A percentile compares a stretch with the other conserved stretches of the same genome.
Evolutionary conservation across 2,888 invertebrate genomes (phyloP).

Genomic region (Magallana nippona): DNA sequence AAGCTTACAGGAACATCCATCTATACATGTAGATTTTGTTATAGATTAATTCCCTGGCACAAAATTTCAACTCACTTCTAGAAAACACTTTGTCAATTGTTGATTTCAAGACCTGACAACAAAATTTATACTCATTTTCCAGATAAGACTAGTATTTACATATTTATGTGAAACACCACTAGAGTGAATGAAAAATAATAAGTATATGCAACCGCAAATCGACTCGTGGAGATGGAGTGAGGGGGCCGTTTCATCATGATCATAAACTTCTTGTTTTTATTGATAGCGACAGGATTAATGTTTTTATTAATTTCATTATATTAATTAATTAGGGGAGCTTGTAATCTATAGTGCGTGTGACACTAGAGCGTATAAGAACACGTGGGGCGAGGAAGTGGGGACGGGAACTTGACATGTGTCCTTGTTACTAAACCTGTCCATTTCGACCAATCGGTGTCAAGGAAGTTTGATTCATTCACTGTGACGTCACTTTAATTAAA

Average conservation of each 20-base stretch:
- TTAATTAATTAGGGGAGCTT: background rate
- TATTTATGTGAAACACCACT: background rate
- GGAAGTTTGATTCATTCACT: background rate
- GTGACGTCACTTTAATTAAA: conserved; percentile 17
- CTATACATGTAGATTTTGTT: too few relatives aligned
- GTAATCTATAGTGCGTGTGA: background rate
- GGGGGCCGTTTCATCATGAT: conserved; percentile 22
- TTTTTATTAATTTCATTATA: background rate
- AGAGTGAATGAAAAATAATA: background rate
- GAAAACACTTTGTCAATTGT: too few relatives aligned
- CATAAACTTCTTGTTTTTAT: background rate
- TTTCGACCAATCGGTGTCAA: background rate
- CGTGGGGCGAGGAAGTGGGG: background rate
- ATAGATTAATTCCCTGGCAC: too few relatives aligned
- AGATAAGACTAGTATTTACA: background rate
- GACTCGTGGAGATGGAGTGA: background rate
- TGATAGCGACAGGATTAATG: background rate
- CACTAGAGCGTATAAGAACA: conserved; percentile 12
- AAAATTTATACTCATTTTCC: background rate
- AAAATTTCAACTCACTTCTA: too few relatives aligned
- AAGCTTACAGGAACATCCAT: too few relatives aligned
- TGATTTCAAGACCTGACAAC: background rate
- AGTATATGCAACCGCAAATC: background rate
- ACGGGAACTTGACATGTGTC: background rate
- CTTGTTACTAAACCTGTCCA: background rate